phyloP scores from a whole-genome alignment of 2,888 invertebrate genomes.

The Macrosoma leucophasiata region DNA sequence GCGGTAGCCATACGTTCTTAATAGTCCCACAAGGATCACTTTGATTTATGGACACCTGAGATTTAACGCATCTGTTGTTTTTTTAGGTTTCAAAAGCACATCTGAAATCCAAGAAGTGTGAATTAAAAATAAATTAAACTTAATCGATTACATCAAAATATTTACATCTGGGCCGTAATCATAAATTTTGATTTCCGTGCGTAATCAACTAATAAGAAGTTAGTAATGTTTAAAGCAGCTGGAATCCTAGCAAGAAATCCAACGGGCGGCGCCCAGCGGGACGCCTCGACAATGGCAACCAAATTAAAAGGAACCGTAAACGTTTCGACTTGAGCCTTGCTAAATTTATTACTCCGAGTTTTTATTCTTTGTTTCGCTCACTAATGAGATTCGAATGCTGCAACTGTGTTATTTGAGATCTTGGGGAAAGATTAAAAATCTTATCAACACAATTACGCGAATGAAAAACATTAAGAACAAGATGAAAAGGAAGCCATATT shows the following conservation, averaged over 20 bases:
- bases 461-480: too few relatives aligned
- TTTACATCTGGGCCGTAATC: slow-evolving; percentile 25
- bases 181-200: slow-evolving; percentile 52
- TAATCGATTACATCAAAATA: slow-evolving; percentile 6
- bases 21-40: slow-evolving; percentile 41
- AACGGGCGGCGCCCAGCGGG: slow-evolving; percentile 64
- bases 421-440: slow-evolving; percentile 49
- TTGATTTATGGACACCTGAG: slow-evolving; percentile 50
- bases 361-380: slow-evolving; percentile 66
- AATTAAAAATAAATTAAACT: slow-evolving; percentile 2
- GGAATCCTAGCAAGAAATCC: slow-evolving; percentile 68
- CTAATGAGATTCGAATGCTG: slow-evolving; percentile 73
- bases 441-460: slow-evolving; percentile 25
- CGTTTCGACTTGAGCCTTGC: slow-evolving; percentile 70
- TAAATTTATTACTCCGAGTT: slow-evolving; percentile 69
- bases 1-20: slow-evolving; percentile 47
- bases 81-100: too few relatives aligned
- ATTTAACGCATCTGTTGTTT: slow-evolving; percentile 45
- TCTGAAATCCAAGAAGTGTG: not conserved
- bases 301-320: slow-evolving; percentile 75
- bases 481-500: too few relatives aligned
- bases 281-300: slow-evolving; percentile 69
- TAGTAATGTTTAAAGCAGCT: slow-evolving; percentile 68
- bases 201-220: slow-evolving; percentile 68
- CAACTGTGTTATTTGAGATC: slow-evolving; percentile 61